phyloP scores from a whole-genome alignment of 64 coral and sea anemone genomes.

The Montipora capricornis region DNA sequence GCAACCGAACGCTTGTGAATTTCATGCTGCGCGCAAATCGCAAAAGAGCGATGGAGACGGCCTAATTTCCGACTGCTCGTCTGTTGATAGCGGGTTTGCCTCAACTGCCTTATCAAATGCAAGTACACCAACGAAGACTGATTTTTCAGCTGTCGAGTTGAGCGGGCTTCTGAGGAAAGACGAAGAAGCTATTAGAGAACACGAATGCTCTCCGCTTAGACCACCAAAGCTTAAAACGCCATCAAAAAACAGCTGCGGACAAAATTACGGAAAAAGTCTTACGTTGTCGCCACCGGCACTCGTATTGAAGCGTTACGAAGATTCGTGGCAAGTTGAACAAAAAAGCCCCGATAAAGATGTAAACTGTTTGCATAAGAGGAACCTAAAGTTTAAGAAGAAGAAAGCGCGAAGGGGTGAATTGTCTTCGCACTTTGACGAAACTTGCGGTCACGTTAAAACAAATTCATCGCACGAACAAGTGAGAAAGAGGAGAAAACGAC shows the following conservation, averaged over 20 bases:
- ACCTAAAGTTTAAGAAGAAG: not conserved
- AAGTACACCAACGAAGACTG: slow-evolving; percentile 41
- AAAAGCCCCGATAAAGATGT: slow-evolving; percentile 61
- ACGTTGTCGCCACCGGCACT: slow-evolving; percentile 88
- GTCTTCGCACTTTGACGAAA: not conserved
- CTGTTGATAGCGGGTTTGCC: slow-evolving; percentile 88
- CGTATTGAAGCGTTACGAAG: slow-evolving; percentile 79
- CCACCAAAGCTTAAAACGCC: slow-evolving; percentile 44
- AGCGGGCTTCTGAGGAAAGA: slow-evolving; percentile 30
- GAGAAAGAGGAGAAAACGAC: slow-evolving; percentile 1
- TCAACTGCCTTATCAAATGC: slow-evolving; percentile 70
- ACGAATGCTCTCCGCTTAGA: slow-evolving; percentile 25
- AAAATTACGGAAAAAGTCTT: slow-evolving; percentile 27
- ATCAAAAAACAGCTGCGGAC: slow-evolving; percentile 23
- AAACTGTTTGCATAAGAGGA: not conserved
- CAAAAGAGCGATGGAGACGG: slow-evolving; percentile 21
- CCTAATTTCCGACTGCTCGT: slow-evolving; percentile 89
- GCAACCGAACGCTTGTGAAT: not conserved
- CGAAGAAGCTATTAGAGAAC: slow-evolving; percentile 8
- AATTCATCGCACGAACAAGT: slow-evolving; percentile 12
- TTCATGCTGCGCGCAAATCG: not conserved
- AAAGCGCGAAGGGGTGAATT: not conserved
- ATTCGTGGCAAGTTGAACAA: slow-evolving; percentile 91
- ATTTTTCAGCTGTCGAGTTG: slow-evolving; percentile 46
- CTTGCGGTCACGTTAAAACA: slow-evolving; percentile 2